phyloP scores from a whole-genome alignment of 2,797 vertebrate genomes.

The Halcyon leucocephala region DNA sequence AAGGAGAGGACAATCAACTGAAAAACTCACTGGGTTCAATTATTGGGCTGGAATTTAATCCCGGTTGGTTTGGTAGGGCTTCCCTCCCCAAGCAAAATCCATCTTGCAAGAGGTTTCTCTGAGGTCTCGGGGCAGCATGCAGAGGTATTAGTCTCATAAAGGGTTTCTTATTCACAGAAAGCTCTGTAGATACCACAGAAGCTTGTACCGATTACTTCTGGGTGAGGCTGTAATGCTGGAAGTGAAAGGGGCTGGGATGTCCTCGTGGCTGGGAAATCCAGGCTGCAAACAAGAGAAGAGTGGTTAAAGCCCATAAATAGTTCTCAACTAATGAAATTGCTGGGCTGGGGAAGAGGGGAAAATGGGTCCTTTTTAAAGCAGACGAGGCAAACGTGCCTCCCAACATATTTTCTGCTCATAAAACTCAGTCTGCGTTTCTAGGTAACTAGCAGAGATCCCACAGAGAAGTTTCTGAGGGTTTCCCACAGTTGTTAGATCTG shows the following conservation, averaged over 20 bases:
- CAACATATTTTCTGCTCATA: constrained; percentile 55
- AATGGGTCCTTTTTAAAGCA: constrained; percentile 51
- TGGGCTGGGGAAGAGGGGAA: constrained; percentile 2
- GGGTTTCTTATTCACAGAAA: neutral
- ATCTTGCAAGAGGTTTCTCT: neutral
- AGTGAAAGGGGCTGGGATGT: constrained; percentile 31
- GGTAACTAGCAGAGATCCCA: constrained; percentile 40
- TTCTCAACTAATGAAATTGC: constrained; percentile 56
- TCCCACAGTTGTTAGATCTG: neutral
- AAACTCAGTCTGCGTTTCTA: constrained; percentile 59
- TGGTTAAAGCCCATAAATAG: constrained; percentile 56
- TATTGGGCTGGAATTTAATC: constrained; percentile 2
- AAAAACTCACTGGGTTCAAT: neutral
- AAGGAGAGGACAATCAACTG: neutral
- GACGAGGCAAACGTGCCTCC: constrained; percentile 16
- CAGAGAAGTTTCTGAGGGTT: neutral
- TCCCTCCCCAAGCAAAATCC: neutral
- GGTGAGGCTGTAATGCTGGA: neutral
- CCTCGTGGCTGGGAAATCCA: neutral
- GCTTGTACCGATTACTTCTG: constrained; percentile 31
- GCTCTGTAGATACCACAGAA: neutral
- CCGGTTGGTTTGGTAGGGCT: neutral
- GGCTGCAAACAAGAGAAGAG: constrained; percentile 20
- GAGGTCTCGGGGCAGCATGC: neutral
- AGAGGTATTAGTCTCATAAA: constrained; percentile 16